A percentile compares a stretch with the other conserved stretches of the same genome.
Evolutionary conservation across 2,797 vertebrate genomes (phyloP).

Genomic region (Coendou prehensilis): DNA sequence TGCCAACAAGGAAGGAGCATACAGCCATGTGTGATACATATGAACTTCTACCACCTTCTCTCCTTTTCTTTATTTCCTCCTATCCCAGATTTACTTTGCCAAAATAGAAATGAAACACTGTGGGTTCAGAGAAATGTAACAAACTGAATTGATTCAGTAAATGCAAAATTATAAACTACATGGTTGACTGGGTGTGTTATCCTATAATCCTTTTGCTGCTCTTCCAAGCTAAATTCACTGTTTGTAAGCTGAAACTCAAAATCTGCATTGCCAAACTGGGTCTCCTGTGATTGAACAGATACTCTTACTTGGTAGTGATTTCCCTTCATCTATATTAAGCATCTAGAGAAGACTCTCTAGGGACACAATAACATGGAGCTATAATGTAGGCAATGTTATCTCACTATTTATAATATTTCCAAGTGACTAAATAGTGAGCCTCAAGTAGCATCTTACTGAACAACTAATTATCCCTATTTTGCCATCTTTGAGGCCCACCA

Average conservation of each 20-base stretch:
- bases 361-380: background rate
- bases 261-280: slow-evolving; percentile 3
- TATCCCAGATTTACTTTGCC: slow-evolving; percentile 46
- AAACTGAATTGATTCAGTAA: slow-evolving; percentile 44
- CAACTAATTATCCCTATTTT: slow-evolving; percentile 30
- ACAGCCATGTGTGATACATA: background rate
- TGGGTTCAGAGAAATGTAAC: background rate
- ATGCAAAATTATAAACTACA: slow-evolving; percentile 12
- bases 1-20: background rate
- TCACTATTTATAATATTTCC: slow-evolving; percentile 51
- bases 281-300: slow-evolving; percentile 11
- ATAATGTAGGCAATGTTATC: slow-evolving; percentile 8
- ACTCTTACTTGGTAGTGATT: slow-evolving; percentile 2
- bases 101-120: slow-evolving; percentile 49
- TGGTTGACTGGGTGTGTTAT: background rate
- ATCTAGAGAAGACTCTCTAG: slow-evolving; percentile 38
- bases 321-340: slow-evolving; percentile 57
- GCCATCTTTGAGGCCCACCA: background rate
- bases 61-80: slow-evolving; percentile 14
- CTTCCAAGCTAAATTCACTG: slow-evolving; percentile 48
- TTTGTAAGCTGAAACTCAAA: slow-evolving; percentile 64
- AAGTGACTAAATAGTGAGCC: slow-evolving; percentile 57
- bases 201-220: slow-evolving; percentile 24
- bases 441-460: slow-evolving; percentile 49
- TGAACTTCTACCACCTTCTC: background rate